Evolutionary conservation across 2,888 invertebrate species (phyloP).

Genomic region (Charanyca ferruginea): DNA sequence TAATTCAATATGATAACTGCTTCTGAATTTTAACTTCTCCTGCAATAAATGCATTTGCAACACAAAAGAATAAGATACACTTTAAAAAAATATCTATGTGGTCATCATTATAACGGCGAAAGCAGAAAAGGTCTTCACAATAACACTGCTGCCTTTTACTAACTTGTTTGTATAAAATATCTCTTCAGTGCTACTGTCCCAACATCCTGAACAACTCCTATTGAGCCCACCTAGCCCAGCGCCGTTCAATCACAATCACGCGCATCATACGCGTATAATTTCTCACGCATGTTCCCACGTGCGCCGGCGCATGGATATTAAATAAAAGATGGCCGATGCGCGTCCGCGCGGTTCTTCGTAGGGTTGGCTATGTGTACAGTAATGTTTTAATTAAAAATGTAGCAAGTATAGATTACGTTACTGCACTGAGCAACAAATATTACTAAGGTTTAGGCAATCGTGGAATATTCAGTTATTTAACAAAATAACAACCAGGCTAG

Average conservation of each 20-base stretch:
- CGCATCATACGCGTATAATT: constrained; percentile 70
- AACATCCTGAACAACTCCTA: constrained; percentile 21
- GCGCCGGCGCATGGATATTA: constrained; percentile 69
- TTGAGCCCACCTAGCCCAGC: constrained; percentile 38
- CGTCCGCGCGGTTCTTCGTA: constrained; percentile 73
- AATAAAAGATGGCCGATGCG: constrained; percentile 84
- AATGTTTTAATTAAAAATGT: constrained; percentile 19
- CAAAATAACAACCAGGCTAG: too few relatives aligned
- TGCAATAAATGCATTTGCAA: too few relatives aligned
- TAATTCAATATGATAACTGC: not conserved
- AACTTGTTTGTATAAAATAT: constrained; percentile 11
- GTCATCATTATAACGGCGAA: too few relatives aligned
- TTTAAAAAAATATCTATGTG: too few relatives aligned
- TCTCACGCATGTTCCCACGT: constrained; percentile 77
- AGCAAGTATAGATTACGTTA: too few relatives aligned
- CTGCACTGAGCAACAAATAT: too few relatives aligned
- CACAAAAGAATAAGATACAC: too few relatives aligned
- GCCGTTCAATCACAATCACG: constrained; percentile 60
- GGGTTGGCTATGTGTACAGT: constrained; percentile 40
- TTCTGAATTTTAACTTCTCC: not conserved
- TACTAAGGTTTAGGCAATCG: too few relatives aligned
- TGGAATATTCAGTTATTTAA: too few relatives aligned
- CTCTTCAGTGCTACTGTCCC: constrained; percentile 12
- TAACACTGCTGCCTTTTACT: too few relatives aligned
- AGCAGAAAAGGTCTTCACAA: too few relatives aligned